Evolutionary conservation across 1,140 invertebrate species (phyloP), one percentile per base, ranked within the genome.

Genomic region (Psix sp.): DNA sequence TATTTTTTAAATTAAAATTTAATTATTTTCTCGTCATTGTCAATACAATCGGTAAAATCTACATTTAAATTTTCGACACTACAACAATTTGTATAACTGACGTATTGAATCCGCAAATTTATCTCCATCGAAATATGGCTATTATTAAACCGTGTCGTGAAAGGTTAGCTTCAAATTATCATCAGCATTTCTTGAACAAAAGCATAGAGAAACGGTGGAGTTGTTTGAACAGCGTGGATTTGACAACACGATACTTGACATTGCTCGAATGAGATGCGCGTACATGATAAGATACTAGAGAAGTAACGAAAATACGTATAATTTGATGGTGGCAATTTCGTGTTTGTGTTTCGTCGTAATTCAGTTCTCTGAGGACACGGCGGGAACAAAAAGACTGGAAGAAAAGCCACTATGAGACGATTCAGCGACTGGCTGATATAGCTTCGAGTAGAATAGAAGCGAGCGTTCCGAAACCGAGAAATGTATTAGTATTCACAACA

Each of bases 401-500:
- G 66, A 71, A 71, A 71, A 62, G 57, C 57, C 20, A 63, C 42
- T 56, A 63, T 63, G 57, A 71, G 57, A 71, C 56, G 56, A 62
- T 70, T 70, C 66, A 62, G 66, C 40, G 40, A 62, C 57, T 71
- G 67, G 67, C 38, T 57, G 67, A 62, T n/a, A n/a, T 62, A 63
- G 57, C 67, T 63, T 57, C 26, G 45, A 59, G 67, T 72, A 51
- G 63, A 63, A 72, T 63, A 31, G 67, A 36, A 63, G 33, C 29
- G 67, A 71, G 43, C 57, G 51, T 31, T 51, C 51, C 26, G 36
- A 63, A 71, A 70, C 66, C 43, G 67, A 63, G 67, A 45, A 63
- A 71, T 62, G 57, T 71, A 86, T 82, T 80, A 82, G 80, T 80
- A 82, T 84, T 81, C 80, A 75, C 76, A 73, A 75, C 76, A 80